Percentiles rank a stretch among this genome's conserved stretches.
These are phyloP conservation scores for Paedocypris sp. DNA, from an alignment of 2,113 vertebrate genomes.

Conservation along the genomic window DNA sequence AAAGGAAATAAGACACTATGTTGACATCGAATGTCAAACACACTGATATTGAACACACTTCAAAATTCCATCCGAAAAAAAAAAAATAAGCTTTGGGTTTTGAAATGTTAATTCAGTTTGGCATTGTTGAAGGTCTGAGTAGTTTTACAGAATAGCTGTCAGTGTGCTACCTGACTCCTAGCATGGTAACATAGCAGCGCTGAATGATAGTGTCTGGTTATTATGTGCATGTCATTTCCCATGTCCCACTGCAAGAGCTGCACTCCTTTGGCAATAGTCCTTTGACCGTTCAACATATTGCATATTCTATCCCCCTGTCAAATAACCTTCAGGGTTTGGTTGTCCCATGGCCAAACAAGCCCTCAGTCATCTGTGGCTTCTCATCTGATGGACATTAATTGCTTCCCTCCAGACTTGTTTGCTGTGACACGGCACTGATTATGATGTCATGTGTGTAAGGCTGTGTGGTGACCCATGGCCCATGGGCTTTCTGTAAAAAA, in stretches of 20 bases:
- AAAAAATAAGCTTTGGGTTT: background rate
- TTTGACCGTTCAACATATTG: background rate
- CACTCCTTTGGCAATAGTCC: background rate
- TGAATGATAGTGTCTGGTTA: background rate
- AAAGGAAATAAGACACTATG: too few species aligned
- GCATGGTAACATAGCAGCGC: background rate
- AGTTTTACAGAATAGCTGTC: background rate
- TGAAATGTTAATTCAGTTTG: background rate
- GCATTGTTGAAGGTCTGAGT: background rate
- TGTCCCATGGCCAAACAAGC: background rate
- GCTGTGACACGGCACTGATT: constrained; percentile 15
- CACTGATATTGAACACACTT: background rate
- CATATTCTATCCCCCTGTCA: background rate
- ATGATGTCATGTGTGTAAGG: constrained; percentile 35
- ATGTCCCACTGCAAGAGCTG: background rate
- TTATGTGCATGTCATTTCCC: background rate
- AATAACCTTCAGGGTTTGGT: background rate
- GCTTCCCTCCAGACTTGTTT: constrained; percentile 38
- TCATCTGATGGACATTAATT: constrained; percentile 34
- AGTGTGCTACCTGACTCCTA: background rate
- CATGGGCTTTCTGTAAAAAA: constrained; percentile 29
- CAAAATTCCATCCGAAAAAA: too few species aligned
- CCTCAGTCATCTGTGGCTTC: constrained; percentile 8
- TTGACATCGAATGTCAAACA: too few species aligned
- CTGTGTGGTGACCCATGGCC: constrained; percentile 28